These are phyloP conservation scores for Globicephala melas DNA, from an alignment of 2,113 vertebrate species.

Conservation along the genomic window DNA sequence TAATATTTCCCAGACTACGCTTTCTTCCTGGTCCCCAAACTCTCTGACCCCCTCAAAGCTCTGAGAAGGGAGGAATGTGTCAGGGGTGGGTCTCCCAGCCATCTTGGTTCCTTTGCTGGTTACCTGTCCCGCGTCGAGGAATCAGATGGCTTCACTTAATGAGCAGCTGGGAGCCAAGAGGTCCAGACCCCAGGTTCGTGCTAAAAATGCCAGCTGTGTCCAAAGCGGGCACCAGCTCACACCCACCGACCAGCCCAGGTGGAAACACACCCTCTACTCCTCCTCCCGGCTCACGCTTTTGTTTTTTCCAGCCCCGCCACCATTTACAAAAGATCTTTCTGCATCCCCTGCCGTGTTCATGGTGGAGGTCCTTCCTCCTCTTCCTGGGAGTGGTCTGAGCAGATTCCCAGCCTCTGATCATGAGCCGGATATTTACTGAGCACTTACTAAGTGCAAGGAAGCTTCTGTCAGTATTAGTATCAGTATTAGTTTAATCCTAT, in stretches of 20 bases:
- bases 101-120: neutral
- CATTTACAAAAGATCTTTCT: neutral
- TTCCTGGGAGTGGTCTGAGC: neutral
- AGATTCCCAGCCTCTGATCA: fast-evolving
- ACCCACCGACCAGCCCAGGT: fast-evolving
- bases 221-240: too few species aligned
- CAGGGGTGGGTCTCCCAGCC: neutral
- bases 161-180: neutral
- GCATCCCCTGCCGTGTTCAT: fast-evolving
- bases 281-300: fast-evolving
- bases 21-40: neutral
- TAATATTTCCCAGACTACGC: neutral
- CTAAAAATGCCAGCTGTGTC: fast-evolving
- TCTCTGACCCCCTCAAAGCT: neutral
- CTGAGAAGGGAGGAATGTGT: neutral
- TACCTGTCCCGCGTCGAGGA: fast-evolving
- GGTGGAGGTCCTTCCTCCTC: neutral
- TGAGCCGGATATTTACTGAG: fast-evolving
- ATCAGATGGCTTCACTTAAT: neutral
- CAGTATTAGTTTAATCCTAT: fast-evolving
- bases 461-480: fast-evolving
- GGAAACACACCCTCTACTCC: fast-evolving
- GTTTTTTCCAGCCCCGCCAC: too few species aligned
- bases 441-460: neutral
- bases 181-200: neutral